Conservation (phyloP, 2,797 vertebrate species). For the Pangasius mekongensis region DNA sequence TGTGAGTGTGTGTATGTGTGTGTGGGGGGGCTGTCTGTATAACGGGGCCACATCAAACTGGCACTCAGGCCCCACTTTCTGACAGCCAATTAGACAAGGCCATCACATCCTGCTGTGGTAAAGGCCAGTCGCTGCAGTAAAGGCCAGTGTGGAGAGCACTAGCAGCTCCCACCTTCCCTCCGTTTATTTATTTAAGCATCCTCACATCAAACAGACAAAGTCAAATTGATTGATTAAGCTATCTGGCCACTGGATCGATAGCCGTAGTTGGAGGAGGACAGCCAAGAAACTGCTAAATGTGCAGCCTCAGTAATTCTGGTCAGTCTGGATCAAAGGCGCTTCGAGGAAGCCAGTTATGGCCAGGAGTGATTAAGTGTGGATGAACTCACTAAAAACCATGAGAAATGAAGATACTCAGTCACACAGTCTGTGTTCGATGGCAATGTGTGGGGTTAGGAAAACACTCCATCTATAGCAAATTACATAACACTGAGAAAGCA, state of each 20-base stretch:
- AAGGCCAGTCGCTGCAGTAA: constrained; percentile 57
- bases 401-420: constrained; percentile 52
- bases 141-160: constrained; percentile 41
- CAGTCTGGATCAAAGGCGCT: constrained; percentile 45
- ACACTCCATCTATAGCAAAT: constrained; percentile 39
- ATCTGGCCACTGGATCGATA: constrained; percentile 59
- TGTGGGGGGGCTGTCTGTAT: constrained; percentile 41
- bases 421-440: constrained; percentile 17
- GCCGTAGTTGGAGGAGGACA: constrained; percentile 36
- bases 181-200: constrained; percentile 63
- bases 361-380: constrained; percentile 48
- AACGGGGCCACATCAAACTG: constrained; percentile 42
- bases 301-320: constrained; percentile 47
- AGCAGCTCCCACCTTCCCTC: constrained; percentile 50
- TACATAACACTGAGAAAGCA: constrained; percentile 28
- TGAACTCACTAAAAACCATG: constrained; percentile 44
- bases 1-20: not conserved
- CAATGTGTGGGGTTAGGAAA: constrained; percentile 42
- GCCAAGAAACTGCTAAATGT: constrained; percentile 51
- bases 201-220: constrained; percentile 54
- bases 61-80: constrained; percentile 47
- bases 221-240: constrained; percentile 66
- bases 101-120: constrained; percentile 58
- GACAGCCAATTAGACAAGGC: constrained; percentile 60
- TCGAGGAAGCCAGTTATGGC: constrained; percentile 40